Evolutionary conservation across 2,797 vertebrate species (phyloP).

Genomic region (Galaxias olidus): DNA sequence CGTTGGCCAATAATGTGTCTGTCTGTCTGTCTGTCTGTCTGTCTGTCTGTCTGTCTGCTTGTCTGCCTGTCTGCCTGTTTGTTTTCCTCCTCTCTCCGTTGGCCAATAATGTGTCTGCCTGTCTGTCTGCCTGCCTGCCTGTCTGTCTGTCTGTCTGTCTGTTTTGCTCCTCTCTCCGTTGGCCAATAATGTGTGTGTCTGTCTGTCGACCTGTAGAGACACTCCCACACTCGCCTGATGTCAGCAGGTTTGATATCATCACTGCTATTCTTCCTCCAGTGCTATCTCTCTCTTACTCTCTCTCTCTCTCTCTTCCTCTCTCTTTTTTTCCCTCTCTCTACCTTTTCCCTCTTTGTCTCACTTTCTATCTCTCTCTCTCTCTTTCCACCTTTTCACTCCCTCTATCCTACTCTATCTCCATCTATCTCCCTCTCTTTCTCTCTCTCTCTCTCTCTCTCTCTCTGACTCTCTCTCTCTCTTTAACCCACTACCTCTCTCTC

Average conservation of each 20-base stretch:
- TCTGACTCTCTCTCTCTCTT: slow-evolving; percentile 21
- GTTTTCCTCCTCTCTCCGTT: too few species aligned
- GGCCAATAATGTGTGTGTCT: slow-evolving; percentile 12
- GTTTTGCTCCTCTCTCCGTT: too few species aligned
- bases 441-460: not conserved
- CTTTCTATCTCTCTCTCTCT: slow-evolving; percentile 27
- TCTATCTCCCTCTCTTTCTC: slow-evolving; percentile 9
- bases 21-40: too few species aligned
- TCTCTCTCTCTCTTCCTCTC: slow-evolving; percentile 26
- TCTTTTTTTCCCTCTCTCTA: slow-evolving; percentile 23
- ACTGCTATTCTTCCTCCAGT: slow-evolving; percentile 37
- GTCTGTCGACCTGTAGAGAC: slow-evolving; percentile 12
- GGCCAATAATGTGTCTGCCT: too few species aligned
- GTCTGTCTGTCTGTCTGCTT: too few species aligned
- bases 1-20: too few species aligned
- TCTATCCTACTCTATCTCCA: too few species aligned
- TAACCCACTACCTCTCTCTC: slow-evolving; percentile 25
- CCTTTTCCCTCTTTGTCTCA: too few species aligned
- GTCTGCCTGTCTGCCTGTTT: slow-evolving; percentile 16
- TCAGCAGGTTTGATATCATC: slow-evolving; percentile 43
- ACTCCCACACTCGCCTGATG: slow-evolving; percentile 42
- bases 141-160: too few species aligned
- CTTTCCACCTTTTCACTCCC: slow-evolving; percentile 24
- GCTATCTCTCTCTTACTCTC: slow-evolving; percentile 22
- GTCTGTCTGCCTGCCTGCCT: too few species aligned